These are phyloP conservation scores for Lasiurus cinereus DNA, from an alignment of 2,113 vertebrate species.

Conservation along the genomic window DNA sequence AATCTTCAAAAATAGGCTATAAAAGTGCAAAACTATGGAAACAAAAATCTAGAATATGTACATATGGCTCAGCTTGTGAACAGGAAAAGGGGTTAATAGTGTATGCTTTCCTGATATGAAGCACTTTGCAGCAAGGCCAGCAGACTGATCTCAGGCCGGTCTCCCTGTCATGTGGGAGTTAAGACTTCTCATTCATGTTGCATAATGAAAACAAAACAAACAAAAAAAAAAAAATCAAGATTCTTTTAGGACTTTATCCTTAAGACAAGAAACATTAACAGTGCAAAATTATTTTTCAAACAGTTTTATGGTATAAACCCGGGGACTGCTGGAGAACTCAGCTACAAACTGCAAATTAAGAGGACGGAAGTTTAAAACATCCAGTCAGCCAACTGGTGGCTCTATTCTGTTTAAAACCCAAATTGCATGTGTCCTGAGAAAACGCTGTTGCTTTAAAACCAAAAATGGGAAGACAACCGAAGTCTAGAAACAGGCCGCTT, in stretches of 20 bases:
- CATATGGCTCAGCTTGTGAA: constrained; percentile 92
- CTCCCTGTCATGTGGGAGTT: constrained; percentile 76
- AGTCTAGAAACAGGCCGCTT: neutral
- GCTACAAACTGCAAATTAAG: constrained; percentile 70
- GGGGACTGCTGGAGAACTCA: constrained; percentile 47
- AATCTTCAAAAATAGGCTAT: constrained; percentile 90
- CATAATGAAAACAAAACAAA: constrained; percentile 78
- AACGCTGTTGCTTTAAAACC: constrained; percentile 72
- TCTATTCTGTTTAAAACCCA: constrained; percentile 78
- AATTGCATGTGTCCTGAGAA: constrained; percentile 79
- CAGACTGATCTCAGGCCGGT: constrained; percentile 75
- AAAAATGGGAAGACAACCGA: neutral
- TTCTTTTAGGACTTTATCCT: constrained; percentile 79
- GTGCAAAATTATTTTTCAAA: constrained; percentile 86
- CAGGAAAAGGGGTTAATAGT: constrained; percentile 86
- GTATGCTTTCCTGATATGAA: constrained; percentile 87
- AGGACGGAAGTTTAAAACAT: constrained; percentile 74
- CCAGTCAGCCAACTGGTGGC: constrained; percentile 77
- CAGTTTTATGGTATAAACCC: constrained; percentile 78
- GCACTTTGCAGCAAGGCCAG: constrained; percentile 86
- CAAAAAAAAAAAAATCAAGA: neutral
- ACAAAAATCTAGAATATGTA: constrained; percentile 89
- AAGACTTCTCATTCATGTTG: constrained; percentile 82
- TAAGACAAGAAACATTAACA: constrained; percentile 80
- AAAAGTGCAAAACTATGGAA: constrained; percentile 92